Base-by-base conservation (phyloP, 2,113 vertebrate genomes). In the Rana temporaria region DNA sequence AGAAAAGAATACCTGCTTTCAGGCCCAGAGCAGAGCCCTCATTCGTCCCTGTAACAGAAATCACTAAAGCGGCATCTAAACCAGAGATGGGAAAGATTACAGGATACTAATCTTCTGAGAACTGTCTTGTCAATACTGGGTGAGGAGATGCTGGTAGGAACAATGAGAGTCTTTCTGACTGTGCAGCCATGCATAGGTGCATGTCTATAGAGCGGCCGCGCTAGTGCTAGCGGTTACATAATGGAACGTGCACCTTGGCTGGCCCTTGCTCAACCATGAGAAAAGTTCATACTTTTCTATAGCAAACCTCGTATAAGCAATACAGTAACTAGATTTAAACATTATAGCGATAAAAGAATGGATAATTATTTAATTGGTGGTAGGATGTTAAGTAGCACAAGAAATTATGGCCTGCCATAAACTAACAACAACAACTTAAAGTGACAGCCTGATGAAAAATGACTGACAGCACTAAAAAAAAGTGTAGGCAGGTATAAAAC, bases 61-160 rank as follows among this genome's bases (percentile, higher is more conserved):
- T 83, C 81, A 76, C 32, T 66, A 76, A 64, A 68, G 48, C 52
- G 26, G 48, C 80, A 75, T 75, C 64, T 60, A 69, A 68, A 79
- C 78, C n/a, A 83, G 81, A 83, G 63, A 83, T 83, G 81, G 60
- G 26, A 68, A 30, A 75, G 81, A 83, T 83, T 83, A 83, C 71
- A 38, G 81, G 81, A 74, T 60, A 34, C 71, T 75, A 83, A 83
- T 83, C 81, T 83, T 83, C 71, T 76, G 81, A 83, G 81, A 83
- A 83, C 72, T 48, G 81, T 76, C 79, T 73, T 65, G 79, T 68
- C 64, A 22, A 83, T 59, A 68, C 81, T 60, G 81, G 67, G 70
- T 70, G 62, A 74, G 62, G 70, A 82, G 80, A 74, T 74, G 72
- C 81, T 59, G 81, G 72, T 53, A 42, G 30, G 32, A 83, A 83